Conservation (phyloP, 2,113 vertebrate genomes). For the Bos indicus region DNA sequence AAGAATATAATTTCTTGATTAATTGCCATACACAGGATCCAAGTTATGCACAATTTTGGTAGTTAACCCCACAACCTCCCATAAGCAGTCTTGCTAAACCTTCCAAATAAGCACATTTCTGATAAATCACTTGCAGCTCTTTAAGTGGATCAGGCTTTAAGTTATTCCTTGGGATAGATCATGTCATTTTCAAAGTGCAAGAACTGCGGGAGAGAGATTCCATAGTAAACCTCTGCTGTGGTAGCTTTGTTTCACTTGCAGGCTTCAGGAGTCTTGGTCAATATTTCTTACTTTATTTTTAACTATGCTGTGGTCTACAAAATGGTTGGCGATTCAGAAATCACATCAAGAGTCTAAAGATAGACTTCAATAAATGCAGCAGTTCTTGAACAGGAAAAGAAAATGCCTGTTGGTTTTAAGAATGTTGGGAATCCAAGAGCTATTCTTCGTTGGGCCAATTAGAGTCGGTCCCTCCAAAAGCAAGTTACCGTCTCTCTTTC, state of each 20-base stretch:
- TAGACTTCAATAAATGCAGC: conserved; percentile 53
- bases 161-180: conserved; percentile 54
- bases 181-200: conserved; percentile 42
- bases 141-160: conserved; percentile 70
- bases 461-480: background rate
- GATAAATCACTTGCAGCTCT: conserved; percentile 84
- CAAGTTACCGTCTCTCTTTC: background rate
- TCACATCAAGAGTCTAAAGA: conserved; percentile 65
- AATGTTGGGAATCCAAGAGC: conserved; percentile 25
- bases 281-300: conserved; percentile 58
- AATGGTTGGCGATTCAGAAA: conserved; percentile 63
- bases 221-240: conserved; percentile 28
- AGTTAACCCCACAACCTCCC: conserved; percentile 95
- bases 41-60: conserved; percentile 94
- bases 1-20: conserved; percentile 89
- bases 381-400: conserved; percentile 34
- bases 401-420: conserved; percentile 46
- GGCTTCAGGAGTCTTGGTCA: conserved; percentile 42
- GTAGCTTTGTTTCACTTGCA: conserved; percentile 16
- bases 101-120: conserved; percentile 86
- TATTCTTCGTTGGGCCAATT: background rate
- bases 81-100: conserved; percentile 87
- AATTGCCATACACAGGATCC: conserved; percentile 89
- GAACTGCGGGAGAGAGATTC: conserved; percentile 47
- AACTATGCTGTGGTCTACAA: conserved; percentile 44